Conservation (phyloP, 2,797 vertebrate species). For the Carcharodon carcharias region DNA sequence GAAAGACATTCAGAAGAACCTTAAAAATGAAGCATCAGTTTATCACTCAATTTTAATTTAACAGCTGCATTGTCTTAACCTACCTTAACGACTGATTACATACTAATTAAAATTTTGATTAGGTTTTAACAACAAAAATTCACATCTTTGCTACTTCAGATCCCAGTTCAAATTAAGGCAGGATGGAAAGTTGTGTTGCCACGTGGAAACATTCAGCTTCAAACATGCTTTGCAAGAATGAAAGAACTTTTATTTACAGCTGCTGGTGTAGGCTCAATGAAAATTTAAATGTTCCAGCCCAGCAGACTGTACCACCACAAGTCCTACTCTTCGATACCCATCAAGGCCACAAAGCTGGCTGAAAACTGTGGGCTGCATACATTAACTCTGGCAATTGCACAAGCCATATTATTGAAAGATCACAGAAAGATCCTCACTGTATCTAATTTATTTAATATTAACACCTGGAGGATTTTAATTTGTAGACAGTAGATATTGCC, state of each 20-base stretch:
- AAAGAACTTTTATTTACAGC: not conserved
- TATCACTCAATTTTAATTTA: constrained; percentile 1
- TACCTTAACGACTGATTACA: not conserved
- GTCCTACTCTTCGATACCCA: constrained; percentile 9
- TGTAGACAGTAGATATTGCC: not conserved
- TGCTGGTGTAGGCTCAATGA: not conserved
- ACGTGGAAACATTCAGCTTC: not conserved
- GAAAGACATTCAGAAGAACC: not conserved
- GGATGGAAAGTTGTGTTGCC: not conserved
- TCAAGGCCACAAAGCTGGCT: not conserved
- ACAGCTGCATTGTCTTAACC: not conserved
- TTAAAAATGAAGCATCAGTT: not conserved
- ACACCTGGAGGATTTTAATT: constrained; percentile 6
- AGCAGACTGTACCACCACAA: constrained; percentile 7
- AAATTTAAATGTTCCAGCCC: not conserved
- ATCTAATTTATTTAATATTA: constrained; percentile 29
- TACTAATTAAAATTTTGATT: not conserved
- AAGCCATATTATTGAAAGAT: not conserved
- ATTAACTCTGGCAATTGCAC: constrained; percentile 15
- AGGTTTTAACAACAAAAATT: not conserved
- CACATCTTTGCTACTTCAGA: not conserved
- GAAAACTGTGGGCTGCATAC: not conserved
- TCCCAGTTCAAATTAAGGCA: not conserved
- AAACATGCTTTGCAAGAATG: not conserved
- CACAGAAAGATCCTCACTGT: not conserved